A percentile compares a stretch with the other conserved stretches of the same genome.
phyloP scores from a whole-genome alignment of 2,888 invertebrate species.

The Nycteola revayana region DNA sequence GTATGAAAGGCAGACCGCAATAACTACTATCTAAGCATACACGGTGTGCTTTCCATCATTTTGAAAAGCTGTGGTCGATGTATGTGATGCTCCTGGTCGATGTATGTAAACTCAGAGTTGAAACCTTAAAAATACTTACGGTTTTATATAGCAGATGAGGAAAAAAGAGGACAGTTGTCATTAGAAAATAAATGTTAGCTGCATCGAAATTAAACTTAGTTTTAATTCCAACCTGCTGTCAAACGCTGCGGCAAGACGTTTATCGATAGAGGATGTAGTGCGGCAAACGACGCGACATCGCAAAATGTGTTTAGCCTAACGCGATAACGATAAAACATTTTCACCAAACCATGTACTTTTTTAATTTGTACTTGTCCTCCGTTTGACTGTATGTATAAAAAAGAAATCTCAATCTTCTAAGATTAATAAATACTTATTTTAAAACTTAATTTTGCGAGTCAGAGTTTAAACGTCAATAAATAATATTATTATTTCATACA shows the following conservation, averaged over 20 bases:
- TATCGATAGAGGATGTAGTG: slow-evolving; percentile 63
- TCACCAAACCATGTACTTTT: slow-evolving; percentile 17
- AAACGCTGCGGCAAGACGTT: slow-evolving; percentile 36
- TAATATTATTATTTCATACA: too few species aligned
- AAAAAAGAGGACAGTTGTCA: slow-evolving; percentile 1
- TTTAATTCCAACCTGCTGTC: slow-evolving; percentile 24
- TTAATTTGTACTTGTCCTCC: slow-evolving; percentile 30
- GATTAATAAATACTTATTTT: too few species aligned
- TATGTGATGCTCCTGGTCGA: too few species aligned
- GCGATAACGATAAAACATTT: slow-evolving; percentile 52
- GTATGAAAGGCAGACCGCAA: background rate
- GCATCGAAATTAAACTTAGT: slow-evolving; percentile 33
- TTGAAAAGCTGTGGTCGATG: too few species aligned
- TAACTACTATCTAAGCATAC: background rate
- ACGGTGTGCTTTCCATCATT: too few species aligned
- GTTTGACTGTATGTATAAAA: too few species aligned
- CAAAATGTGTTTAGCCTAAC: slow-evolving; percentile 63
- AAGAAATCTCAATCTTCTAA: too few species aligned
- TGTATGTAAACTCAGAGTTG: too few species aligned
- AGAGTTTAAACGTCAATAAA: too few species aligned
- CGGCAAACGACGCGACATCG: slow-evolving; percentile 55
- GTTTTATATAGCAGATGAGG: too few species aligned
- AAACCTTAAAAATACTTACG: too few species aligned
- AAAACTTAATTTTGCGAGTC: slow-evolving; percentile 40
- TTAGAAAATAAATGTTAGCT: slow-evolving; percentile 33